phyloP scores from a whole-genome alignment of 2,888 invertebrate genomes.

The Criorhina ranunculi region DNA sequence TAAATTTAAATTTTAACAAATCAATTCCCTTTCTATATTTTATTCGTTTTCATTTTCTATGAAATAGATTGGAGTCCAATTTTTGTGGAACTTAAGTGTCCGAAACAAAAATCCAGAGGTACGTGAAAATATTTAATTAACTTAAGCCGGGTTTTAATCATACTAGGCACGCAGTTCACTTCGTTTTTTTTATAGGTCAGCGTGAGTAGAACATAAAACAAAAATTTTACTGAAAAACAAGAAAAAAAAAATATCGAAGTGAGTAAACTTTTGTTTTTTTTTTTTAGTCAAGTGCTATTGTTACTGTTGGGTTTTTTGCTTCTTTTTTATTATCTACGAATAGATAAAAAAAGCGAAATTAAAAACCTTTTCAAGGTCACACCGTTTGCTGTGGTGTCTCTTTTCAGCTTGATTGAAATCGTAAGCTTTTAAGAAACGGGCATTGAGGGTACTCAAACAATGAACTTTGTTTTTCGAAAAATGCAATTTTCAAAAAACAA shows the following conservation, averaged over 20 bases:
- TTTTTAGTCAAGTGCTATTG: constrained; percentile 26
- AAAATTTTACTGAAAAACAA: constrained; percentile 42
- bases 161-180: constrained; percentile 64
- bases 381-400: constrained; percentile 12
- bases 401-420: constrained; percentile 3
- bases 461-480: background rate
- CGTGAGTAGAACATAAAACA: constrained; percentile 69
- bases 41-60: constrained; percentile 57
- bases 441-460: background rate
- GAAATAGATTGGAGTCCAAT: constrained; percentile 11
- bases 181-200: constrained; percentile 72
- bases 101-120: background rate
- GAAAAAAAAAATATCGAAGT: constrained; percentile 25
- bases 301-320: constrained; percentile 29
- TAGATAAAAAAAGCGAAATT: constrained; percentile 45
- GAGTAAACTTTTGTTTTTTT: constrained; percentile 11
- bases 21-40: constrained; percentile 46
- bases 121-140: constrained; percentile 71
- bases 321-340: constrained; percentile 46
- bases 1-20: constrained; percentile 39
- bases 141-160: constrained; percentile 55
- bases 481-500: background rate
- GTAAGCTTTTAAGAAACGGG: background rate
- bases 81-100: background rate
- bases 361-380: constrained; percentile 52